Percentiles rank a stretch among this genome's conserved stretches.
Conservation (phyloP, 2,888 invertebrate species). For the Nomada fucata region DNA sequence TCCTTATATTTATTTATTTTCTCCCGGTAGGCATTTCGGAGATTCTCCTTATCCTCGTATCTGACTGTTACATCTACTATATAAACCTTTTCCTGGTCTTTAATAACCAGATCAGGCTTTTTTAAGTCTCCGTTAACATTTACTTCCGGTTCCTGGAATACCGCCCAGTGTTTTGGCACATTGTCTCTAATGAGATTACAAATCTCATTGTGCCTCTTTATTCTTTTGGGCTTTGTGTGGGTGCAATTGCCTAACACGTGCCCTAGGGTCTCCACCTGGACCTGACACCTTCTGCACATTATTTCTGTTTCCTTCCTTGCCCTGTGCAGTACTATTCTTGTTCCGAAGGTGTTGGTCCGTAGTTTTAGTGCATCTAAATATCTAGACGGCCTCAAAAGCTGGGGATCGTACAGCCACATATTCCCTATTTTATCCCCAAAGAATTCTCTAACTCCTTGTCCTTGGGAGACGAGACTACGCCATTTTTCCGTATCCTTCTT, state of each 20-base stretch:
- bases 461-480: not conserved
- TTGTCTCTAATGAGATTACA: not conserved
- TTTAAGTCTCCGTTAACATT: too few relatives aligned
- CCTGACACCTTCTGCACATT: not conserved
- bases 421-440: not conserved
- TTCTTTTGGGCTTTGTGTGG: not conserved
- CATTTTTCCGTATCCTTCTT: not conserved
- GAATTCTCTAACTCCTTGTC: not conserved
- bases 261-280: not conserved
- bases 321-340: not conserved
- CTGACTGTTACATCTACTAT: slow-evolving; percentile 25
- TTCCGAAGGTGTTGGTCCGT: not conserved
- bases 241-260: not conserved
- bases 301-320: not conserved
- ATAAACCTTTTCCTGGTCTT: slow-evolving; percentile 9
- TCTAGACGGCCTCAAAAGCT: not conserved
- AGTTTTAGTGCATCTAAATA: not conserved
- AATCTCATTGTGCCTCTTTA: not conserved
- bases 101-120: slow-evolving; percentile 4
- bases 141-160: not conserved
- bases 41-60: slow-evolving; percentile 4
- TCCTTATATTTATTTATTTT: not conserved
- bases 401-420: not conserved
- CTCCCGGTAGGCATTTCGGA: not conserved
- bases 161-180: not conserved